A percentile compares a stretch with the other conserved stretches of the same genome.
Conservation (phyloP, 2,888 invertebrate species). For the Hecatera dysodea region DNA sequence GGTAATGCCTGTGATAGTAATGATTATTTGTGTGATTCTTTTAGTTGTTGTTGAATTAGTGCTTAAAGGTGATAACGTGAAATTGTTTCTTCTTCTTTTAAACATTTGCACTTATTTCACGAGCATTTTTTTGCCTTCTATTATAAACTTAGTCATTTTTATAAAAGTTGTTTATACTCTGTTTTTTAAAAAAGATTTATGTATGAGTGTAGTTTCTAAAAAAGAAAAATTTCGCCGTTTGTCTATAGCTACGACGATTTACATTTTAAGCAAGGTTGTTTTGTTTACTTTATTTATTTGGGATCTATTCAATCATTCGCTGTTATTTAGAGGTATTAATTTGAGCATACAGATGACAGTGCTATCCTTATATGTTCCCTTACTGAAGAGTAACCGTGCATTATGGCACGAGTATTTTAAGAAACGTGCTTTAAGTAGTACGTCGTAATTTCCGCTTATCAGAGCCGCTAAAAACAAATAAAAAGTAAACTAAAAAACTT, state of each 20-base stretch:
- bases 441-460: not conserved
- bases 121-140: not conserved
- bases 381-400: conserved; percentile 17
- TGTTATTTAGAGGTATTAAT: conserved; percentile 1
- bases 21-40: not conserved
- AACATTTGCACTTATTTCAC: not conserved
- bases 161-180: conserved; percentile 17
- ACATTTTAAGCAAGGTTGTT: conserved; percentile 26
- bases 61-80: not conserved
- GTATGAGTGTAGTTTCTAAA: not conserved
- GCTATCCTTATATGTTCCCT: conserved; percentile 8
- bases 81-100: not conserved
- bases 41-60: not conserved
- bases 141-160: conserved; percentile 16
- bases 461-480: too few relatives aligned
- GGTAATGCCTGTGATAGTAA: conserved; percentile 14
- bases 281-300: conserved; percentile 22
- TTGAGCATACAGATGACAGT: conserved; percentile 8
- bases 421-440: conserved; percentile 5
- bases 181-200: conserved; percentile 8
- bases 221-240: conserved; percentile 7
- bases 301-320: conserved; percentile 18
- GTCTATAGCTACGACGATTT: conserved; percentile 3
- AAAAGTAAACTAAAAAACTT: too few relatives aligned
- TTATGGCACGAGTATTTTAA: conserved; percentile 30